A percentile compares a stretch with the other conserved stretches of the same genome.
phyloP scores from a whole-genome alignment of 2,113 vertebrate species.

The Boleophthalmus pectinirostris region DNA sequence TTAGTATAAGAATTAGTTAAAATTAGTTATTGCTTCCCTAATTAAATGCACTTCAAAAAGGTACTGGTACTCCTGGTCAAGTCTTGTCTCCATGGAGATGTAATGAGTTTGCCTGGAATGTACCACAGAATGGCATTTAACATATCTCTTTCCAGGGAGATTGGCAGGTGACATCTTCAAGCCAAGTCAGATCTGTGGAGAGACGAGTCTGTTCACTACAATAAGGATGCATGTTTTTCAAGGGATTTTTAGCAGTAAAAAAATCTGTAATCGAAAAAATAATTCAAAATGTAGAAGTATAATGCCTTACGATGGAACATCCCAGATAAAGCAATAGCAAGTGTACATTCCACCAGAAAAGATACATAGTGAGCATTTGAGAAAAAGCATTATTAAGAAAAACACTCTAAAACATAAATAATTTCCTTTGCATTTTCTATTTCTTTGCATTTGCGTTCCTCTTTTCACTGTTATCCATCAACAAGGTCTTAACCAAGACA shows the following conservation, averaged over 20 bases:
- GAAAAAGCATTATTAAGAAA: not conserved
- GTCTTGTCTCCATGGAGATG: too few species aligned
- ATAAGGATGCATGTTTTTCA: not conserved
- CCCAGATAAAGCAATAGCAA: too few species aligned
- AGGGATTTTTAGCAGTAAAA: too few species aligned
- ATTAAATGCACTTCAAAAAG: too few species aligned
- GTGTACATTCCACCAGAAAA: not conserved
- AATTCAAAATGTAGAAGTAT: too few species aligned
- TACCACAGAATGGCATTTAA: too few species aligned
- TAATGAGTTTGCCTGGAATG: too few species aligned
- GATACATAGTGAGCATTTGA: not conserved
- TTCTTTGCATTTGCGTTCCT: not conserved
- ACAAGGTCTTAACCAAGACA: constrained; percentile 8
- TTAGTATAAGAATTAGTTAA: too few species aligned
- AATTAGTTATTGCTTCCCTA: too few species aligned
- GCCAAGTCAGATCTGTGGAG: not conserved
- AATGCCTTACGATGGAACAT: not conserved
- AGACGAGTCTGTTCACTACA: not conserved
- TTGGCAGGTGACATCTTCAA: too few species aligned
- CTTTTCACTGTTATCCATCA: constrained; percentile 12
- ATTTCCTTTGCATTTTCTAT: not conserved
- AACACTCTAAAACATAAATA: not conserved
- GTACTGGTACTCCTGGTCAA: too few species aligned
- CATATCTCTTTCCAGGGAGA: too few species aligned
- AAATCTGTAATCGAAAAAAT: not conserved